Evolutionary conservation across 2,888 invertebrate species (phyloP).

Genomic region (Escarpia spicata): DNA sequence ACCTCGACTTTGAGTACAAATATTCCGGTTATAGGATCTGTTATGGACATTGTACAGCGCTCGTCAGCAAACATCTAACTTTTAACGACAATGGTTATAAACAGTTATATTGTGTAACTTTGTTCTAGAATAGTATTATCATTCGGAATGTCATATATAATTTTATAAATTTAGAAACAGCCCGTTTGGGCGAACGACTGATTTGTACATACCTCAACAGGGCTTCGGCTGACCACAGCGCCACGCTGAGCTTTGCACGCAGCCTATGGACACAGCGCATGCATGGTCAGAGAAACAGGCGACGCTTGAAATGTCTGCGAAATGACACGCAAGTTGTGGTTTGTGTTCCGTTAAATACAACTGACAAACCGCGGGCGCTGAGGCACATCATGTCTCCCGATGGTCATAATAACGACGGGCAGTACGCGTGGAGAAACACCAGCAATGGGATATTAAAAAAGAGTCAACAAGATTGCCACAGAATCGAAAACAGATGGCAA

Average conservation of each 20-base stretch:
- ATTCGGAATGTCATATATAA: not conserved
- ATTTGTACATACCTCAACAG: not conserved
- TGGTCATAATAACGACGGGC: not conserved
- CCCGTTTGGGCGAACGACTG: not conserved
- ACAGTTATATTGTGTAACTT: not conserved
- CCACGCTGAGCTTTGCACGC: not conserved
- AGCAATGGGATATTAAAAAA: not conserved
- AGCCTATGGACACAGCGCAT: not conserved
- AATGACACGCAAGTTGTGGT: not conserved
- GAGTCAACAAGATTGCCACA: not conserved
- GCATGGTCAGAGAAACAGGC: not conserved
- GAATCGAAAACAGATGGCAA: not conserved
- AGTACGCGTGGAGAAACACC: not conserved
- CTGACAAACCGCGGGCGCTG: not conserved
- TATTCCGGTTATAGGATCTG: not conserved
- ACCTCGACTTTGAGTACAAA: not conserved
- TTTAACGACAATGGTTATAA: not conserved
- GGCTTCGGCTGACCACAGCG: not conserved
- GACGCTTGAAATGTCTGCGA: not conserved
- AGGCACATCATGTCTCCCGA: not conserved
- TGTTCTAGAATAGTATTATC: not conserved
- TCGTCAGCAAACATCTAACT: too few species aligned
- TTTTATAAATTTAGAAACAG: not conserved
- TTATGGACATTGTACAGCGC: not conserved
- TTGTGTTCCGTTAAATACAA: conserved; percentile 1